Base-by-base conservation (phyloP, 2,113 vertebrate genomes). In the Hippocampus abdominalis region DNA sequence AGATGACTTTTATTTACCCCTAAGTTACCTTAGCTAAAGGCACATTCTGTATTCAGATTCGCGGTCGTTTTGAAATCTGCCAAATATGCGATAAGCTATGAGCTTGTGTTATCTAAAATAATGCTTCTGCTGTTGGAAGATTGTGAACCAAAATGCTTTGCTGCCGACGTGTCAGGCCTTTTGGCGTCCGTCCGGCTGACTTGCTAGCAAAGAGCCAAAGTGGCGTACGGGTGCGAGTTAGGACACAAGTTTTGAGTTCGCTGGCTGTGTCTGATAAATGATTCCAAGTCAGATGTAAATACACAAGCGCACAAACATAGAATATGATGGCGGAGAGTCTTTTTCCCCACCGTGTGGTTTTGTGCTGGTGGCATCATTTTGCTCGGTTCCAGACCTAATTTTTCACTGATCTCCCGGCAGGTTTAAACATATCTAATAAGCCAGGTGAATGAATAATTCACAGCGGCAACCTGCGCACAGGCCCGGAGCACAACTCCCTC, bases 401-500 rank as follows among this genome's bases (percentile, higher is more conserved):
- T 25, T 64, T 42, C 62, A 44, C n/a, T 64, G 39, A 64, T 42
- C 62, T 64, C 40, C 62, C 62, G 39, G 40, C 62, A 64, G 62
- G 39, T 44, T 64, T 44, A 44, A 64, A 64, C 20, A 64, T 44
- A 44, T 64, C 44, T 40, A 25, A 44, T 64, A 64, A 44, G 16
- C n/a, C 40, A 10, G 20, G n/a, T 8, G n/a, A 44, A 64, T 44
- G 57, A 60, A 60, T 64, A 23, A 44, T 64, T 64, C 62, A 64
- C 15, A 60, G 57, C 57, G 7, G 27, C 57, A 60, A 60, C 57
- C 57, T 60, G 27, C 32, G 27, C 27, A 32, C 7, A 60, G 12
- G 57, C 57, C 57, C 15, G 57, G 7, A 59, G 57, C 57, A 32
- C 25, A 27, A 29, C 27, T 59, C 8, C 27, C 57, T 59, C 25